phyloP scores from a whole-genome alignment of 2,113 vertebrate species.

The Misgurnus mizolepis region DNA sequence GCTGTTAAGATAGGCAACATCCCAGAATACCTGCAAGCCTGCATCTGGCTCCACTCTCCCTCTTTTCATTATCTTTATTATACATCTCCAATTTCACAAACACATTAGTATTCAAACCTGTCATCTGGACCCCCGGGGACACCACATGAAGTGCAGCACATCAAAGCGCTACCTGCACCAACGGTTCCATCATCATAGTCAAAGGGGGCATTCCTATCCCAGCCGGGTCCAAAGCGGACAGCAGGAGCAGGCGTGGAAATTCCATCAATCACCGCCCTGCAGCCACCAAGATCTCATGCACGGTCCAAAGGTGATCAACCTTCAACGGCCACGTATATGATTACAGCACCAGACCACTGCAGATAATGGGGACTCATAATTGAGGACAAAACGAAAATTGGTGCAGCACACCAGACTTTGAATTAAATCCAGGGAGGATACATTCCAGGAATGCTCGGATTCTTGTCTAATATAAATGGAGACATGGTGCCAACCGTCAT shows the following conservation, averaged over 20 bases:
- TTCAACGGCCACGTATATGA: slow-evolving; percentile 20
- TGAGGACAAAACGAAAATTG: not conserved
- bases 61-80: slow-evolving; percentile 35
- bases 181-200: slow-evolving; percentile 36
- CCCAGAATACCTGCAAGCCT: not conserved
- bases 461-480: not conserved
- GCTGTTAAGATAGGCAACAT: not conserved
- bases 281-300: not conserved
- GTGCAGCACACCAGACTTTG: not conserved
- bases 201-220: slow-evolving; percentile 27
- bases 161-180: slow-evolving; percentile 36
- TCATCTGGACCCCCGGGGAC: slow-evolving; percentile 23
- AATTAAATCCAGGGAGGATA: slow-evolving; percentile 7
- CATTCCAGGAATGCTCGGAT: slow-evolving; percentile 28
- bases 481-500: not conserved
- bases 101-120: slow-evolving; percentile 18
- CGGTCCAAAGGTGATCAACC: slow-evolving; percentile 48
- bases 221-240: slow-evolving; percentile 15
- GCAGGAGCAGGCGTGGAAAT: slow-evolving; percentile 6
- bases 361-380: slow-evolving; percentile 17
- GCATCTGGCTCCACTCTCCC: slow-evolving; percentile 3
- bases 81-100: slow-evolving; percentile 30
- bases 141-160: slow-evolving; percentile 14
- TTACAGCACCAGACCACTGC: not conserved
- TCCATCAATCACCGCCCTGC: slow-evolving; percentile 39